These are phyloP conservation scores for Chaetops frenatus DNA, from an alignment of 2,113 vertebrate genomes.

Conservation along the genomic window DNA sequence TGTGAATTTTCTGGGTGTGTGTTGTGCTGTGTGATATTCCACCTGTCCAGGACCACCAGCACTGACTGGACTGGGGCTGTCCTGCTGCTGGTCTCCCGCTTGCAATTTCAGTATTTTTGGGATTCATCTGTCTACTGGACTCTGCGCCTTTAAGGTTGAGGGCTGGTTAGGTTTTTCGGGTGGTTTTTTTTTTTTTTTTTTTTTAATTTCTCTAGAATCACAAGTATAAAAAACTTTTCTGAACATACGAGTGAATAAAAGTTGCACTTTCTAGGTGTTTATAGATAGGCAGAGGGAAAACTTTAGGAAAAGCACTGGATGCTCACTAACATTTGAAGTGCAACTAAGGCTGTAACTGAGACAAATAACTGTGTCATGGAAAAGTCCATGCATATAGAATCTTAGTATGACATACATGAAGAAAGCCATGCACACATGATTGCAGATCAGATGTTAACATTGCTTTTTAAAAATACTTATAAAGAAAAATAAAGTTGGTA, in stretches of 20 bases:
- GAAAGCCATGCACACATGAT: background rate
- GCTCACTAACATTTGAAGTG: background rate
- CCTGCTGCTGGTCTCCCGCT: background rate
- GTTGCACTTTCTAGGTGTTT: background rate
- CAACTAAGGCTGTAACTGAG: background rate
- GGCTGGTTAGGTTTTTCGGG: rapidly evolving
- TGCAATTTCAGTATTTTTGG: background rate
- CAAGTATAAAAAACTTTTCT: background rate
- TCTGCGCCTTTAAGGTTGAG: background rate
- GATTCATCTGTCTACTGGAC: background rate
- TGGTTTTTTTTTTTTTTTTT: background rate
- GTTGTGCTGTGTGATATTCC: rapidly evolving
- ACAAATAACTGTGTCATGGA: background rate
- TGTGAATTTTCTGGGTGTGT: background rate
- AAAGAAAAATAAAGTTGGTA: background rate
- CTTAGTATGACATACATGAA: background rate
- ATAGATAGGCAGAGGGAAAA: background rate
- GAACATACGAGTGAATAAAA: background rate
- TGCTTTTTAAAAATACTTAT: background rate
- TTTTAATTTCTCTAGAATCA: background rate
- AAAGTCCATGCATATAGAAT: background rate
- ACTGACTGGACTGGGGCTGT: background rate
- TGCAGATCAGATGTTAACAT: background rate
- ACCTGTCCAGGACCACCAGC: background rate
- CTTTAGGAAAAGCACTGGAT: background rate